Conservation (phyloP, 2,113 vertebrate genomes). For the Hystrix brachyura region DNA sequence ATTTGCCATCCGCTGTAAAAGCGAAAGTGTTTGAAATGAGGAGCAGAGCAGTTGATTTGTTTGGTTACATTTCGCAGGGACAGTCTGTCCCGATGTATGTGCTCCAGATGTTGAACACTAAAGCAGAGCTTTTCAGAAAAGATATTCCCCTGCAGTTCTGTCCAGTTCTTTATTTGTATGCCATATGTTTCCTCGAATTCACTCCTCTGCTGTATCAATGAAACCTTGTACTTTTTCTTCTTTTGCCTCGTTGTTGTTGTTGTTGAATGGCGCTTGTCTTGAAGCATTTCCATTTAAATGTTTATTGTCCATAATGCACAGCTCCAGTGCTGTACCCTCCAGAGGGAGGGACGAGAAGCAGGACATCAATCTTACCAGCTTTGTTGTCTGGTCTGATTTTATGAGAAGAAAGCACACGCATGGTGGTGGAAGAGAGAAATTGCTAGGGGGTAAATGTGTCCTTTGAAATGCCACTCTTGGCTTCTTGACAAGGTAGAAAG, state of each 20-base stretch:
- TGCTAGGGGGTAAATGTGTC: constrained; percentile 61
- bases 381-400: constrained; percentile 78
- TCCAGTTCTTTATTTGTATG: constrained; percentile 68
- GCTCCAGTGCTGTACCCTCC: constrained; percentile 27
- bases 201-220: constrained; percentile 74
- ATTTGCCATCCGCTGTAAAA: constrained; percentile 86
- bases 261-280: constrained; percentile 71
- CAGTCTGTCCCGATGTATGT: constrained; percentile 70
- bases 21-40: constrained; percentile 87
- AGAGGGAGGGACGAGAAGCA: constrained; percentile 55
- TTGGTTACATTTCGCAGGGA: constrained; percentile 88
- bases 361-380: constrained; percentile 71
- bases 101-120: constrained; percentile 87
- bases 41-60: constrained; percentile 86
- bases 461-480: constrained; percentile 76
- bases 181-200: constrained; percentile 59
- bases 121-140: constrained; percentile 70
- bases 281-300: constrained; percentile 73
- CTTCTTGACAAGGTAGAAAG: constrained; percentile 68
- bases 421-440: constrained; percentile 54
- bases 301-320: constrained; percentile 64
- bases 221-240: constrained; percentile 42
- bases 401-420: constrained; percentile 41
- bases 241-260: constrained; percentile 9
- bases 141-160: constrained; percentile 73